Evolutionary conservation across 2,113 vertebrate species (phyloP).

Genomic region (Sminthopsis crassicaudata): DNA sequence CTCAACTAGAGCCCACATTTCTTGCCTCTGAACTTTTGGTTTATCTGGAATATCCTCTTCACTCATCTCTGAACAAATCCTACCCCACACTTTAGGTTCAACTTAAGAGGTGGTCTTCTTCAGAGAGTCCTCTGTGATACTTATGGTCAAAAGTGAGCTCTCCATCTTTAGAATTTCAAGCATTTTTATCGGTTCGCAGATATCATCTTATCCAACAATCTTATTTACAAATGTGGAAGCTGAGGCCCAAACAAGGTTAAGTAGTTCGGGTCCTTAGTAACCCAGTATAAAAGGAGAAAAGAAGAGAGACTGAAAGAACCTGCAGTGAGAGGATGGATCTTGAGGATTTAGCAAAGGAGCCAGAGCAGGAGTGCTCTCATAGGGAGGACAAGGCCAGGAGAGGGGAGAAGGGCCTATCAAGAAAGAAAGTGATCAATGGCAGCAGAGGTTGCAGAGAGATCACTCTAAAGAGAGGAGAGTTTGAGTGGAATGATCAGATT

Average conservation of each 20-base stretch:
- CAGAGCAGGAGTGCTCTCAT: not conserved
- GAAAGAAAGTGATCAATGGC: not conserved
- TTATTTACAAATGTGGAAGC: not conserved
- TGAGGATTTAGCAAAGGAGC: not conserved
- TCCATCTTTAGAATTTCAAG: not conserved
- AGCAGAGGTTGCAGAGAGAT: not conserved
- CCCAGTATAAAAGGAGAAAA: not conserved
- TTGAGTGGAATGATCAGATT: not conserved
- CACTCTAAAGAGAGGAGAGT: not conserved
- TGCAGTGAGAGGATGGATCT: not conserved
- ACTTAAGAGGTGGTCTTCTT: not conserved
- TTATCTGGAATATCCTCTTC: not conserved
- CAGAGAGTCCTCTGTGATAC: not conserved
- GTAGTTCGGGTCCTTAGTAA: not conserved
- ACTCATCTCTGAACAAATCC: not conserved
- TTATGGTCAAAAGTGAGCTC: not conserved
- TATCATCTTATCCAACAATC: not conserved
- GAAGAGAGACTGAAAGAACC: not conserved
- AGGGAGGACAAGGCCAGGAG: not conserved
- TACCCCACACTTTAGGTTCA: not conserved
- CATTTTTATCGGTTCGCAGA: not conserved
- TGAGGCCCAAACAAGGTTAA: not conserved
- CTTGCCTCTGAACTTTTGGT: not conserved
- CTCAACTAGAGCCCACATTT: not conserved
- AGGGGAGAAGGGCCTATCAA: not conserved